Evolutionary conservation across 2,888 invertebrate species (phyloP).

Genomic region (Drosophila ezoana): DNA sequence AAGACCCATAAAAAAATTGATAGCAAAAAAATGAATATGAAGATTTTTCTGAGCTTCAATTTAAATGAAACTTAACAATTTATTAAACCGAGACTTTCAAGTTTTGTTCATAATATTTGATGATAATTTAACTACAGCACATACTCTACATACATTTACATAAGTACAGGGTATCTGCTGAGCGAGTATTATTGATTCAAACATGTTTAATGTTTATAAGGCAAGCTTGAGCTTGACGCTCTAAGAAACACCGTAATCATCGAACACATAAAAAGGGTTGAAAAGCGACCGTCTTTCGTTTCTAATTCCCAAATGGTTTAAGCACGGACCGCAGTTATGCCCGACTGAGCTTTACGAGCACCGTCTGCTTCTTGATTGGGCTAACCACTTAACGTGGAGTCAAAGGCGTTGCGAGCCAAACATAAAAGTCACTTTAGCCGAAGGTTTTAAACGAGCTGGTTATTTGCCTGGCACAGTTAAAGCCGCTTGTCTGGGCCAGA

Average conservation of each 20-base stretch:
- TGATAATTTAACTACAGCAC: neutral
- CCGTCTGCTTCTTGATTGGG: neutral
- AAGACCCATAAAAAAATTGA: too few species aligned
- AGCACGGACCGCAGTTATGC: neutral
- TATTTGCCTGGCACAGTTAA: neutral
- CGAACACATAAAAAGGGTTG: neutral
- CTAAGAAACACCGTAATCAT: too few species aligned
- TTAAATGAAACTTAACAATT: too few species aligned
- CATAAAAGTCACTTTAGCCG: neutral
- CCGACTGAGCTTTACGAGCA: neutral
- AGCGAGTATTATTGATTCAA: neutral
- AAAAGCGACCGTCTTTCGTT: neutral
- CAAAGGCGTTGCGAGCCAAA: neutral
- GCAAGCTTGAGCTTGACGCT: too few species aligned
- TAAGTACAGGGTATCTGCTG: neutral
- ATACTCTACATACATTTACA: neutral
- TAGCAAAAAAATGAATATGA: too few species aligned
- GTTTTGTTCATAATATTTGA: neutral
- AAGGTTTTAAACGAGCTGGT: constrained; percentile 1
- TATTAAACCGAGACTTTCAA: too few species aligned
- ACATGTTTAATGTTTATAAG: neutral
- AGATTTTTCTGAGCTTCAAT: too few species aligned
- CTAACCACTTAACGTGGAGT: neutral
- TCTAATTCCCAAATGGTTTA: neutral
- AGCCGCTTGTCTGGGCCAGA: constrained; percentile 7